Conservation (phyloP, 1,140 invertebrate genomes). For the Nomia melanderi region DNA sequence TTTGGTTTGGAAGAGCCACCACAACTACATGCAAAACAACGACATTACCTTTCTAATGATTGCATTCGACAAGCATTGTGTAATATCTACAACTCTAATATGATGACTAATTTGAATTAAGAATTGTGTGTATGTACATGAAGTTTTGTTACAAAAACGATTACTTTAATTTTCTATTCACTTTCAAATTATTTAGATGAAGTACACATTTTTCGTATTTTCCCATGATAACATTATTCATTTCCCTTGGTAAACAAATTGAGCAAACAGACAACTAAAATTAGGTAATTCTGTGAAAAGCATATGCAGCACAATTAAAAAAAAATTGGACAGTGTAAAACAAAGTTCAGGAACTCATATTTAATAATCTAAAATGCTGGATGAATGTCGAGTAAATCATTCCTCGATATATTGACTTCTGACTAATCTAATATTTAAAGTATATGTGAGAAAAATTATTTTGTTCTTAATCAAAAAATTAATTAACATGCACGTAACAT, state of each 20-base stretch:
- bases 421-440: slow-evolving; percentile 28
- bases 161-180: neutral
- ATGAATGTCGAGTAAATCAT: slow-evolving; percentile 2
- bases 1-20: slow-evolving; percentile 87
- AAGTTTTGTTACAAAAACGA: slow-evolving; percentile 1
- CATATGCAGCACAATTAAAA: neutral
- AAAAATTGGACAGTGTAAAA: neutral
- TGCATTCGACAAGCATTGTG: slow-evolving; percentile 61
- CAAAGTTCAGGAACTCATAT: neutral
- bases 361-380: neutral
- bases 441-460: slow-evolving; percentile 3
- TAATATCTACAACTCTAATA: slow-evolving; percentile 48
- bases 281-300: neutral
- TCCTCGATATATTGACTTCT: slow-evolving; percentile 1
- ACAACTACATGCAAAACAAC: slow-evolving; percentile 84
- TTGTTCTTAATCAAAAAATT: slow-evolving; percentile 40
- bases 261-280: neutral
- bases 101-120: slow-evolving; percentile 13
- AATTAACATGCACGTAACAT: slow-evolving; percentile 55
- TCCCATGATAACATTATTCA: neutral
- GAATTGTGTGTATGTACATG: slow-evolving; percentile 32
- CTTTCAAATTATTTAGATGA: neutral
- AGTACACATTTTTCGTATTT: neutral
- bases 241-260: neutral
- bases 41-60: slow-evolving; percentile 77